Evolutionary conservation across 2,113 vertebrate genomes (phyloP).

Genomic region (Empidonax alnorum): DNA sequence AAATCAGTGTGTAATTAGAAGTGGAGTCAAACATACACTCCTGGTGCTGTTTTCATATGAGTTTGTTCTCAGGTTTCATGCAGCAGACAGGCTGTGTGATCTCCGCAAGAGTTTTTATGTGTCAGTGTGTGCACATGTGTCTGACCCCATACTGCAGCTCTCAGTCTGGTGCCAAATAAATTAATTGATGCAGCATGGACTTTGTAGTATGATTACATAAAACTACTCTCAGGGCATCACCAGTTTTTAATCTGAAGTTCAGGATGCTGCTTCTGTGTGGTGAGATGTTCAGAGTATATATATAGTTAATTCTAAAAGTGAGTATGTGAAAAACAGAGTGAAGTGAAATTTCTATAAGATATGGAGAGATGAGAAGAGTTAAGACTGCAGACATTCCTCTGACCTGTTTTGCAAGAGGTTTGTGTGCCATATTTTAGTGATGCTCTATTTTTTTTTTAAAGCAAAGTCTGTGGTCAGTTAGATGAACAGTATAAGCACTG

Average conservation of each 20-base stretch:
- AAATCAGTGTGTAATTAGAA: background rate
- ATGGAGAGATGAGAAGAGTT: background rate
- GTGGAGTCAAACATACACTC: background rate
- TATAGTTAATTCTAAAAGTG: background rate
- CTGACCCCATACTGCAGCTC: background rate
- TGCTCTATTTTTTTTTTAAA: background rate
- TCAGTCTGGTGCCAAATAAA: background rate
- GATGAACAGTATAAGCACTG: background rate
- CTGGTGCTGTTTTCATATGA: background rate
- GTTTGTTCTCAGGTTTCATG: background rate
- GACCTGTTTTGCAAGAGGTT: background rate
- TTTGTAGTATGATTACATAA: background rate
- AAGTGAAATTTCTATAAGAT: background rate
- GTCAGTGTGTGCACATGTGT: background rate
- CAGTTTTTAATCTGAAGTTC: background rate
- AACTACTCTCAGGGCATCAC: background rate
- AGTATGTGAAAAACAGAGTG: background rate
- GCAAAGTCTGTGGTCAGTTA: background rate
- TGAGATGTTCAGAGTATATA: fast-evolving
- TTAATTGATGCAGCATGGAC: background rate
- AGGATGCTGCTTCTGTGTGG: background rate
- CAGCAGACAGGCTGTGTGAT: background rate
- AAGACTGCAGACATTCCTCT: background rate
- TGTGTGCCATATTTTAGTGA: background rate
- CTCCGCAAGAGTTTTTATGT: background rate